A percentile compares a stretch with the other conserved stretches of the same genome.
Conservation (phyloP, 2,888 invertebrate genomes). For the Nematopogon swammerdamellus region DNA sequence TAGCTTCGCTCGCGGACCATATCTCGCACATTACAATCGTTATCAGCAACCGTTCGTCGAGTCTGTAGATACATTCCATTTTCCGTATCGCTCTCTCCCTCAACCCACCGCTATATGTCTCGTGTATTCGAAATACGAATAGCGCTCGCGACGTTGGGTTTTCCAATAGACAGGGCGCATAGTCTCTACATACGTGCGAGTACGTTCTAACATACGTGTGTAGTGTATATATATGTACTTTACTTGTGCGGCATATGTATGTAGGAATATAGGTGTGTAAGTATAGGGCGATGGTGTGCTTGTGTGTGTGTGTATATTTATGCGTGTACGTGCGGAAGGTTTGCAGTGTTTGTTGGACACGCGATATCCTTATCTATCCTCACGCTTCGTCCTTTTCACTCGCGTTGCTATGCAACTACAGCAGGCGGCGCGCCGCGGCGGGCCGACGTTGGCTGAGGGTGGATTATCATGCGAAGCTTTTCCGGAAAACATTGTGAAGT, state of each 20-base stretch:
- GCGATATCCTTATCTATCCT: conserved; percentile 7
- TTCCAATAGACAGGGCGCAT: background rate
- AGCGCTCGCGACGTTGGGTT: background rate
- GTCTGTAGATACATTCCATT: conserved; percentile 22
- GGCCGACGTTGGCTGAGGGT: conserved; percentile 19
- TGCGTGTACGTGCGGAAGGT: background rate
- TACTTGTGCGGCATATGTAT: too few relatives aligned
- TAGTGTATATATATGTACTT: too few relatives aligned
- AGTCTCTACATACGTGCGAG: too few relatives aligned
- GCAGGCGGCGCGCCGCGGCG: conserved; percentile 5
- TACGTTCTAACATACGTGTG: too few relatives aligned
- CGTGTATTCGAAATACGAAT: background rate
- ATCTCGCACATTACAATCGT: conserved; percentile 24
- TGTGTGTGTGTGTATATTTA: conserved; percentile 1
- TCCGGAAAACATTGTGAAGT: too few relatives aligned
- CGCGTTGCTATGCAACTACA: conserved; percentile 18
- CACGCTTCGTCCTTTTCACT: conserved; percentile 12
- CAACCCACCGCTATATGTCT: background rate
- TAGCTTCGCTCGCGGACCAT: too few relatives aligned
- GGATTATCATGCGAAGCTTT: too few relatives aligned
- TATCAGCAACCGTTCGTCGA: conserved; percentile 20
- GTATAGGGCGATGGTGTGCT: background rate
- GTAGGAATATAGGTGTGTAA: background rate
- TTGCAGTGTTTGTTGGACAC: conserved; percentile 6
- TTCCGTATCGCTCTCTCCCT: conserved; percentile 13